These are phyloP conservation scores for Chymomyza amoena DNA, from an alignment of 2,888 invertebrate species.

Conservation along the genomic window DNA sequence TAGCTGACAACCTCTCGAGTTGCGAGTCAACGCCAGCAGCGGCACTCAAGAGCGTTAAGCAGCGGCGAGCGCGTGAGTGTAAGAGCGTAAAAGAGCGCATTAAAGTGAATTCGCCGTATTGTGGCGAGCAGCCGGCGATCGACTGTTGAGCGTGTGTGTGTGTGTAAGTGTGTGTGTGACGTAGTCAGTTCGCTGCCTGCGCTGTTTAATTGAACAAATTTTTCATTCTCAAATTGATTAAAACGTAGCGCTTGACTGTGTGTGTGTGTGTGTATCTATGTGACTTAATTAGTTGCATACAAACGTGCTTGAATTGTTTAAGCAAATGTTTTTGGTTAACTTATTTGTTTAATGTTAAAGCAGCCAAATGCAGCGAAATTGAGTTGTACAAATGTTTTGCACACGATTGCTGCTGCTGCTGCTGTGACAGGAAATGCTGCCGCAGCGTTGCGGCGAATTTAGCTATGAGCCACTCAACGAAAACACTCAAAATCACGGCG, in stretches of 20 bases:
- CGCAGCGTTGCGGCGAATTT: slow-evolving; percentile 24
- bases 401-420: not conserved
- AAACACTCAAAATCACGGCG: not conserved
- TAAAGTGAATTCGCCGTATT: not conserved
- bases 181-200: slow-evolving; percentile 12
- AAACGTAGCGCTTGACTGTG: slow-evolving; percentile 22
- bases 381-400: slow-evolving; percentile 64
- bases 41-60: not conserved
- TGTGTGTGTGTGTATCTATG: slow-evolving; percentile 32
- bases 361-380: slow-evolving; percentile 40
- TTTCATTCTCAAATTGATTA: slow-evolving; percentile 65
- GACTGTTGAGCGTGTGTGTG: not conserved
- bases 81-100: slow-evolving; percentile 6
- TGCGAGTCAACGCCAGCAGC: slow-evolving; percentile 5
- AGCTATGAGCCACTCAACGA: not conserved
- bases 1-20: slow-evolving; percentile 46
- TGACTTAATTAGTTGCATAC: slow-evolving; percentile 15
- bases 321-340: not conserved
- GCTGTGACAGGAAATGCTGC: slow-evolving; percentile 26
- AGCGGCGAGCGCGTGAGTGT: not conserved
- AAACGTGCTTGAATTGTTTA: not conserved
- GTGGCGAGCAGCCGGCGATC: not conserved
- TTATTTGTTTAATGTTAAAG: slow-evolving; percentile 4
- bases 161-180: slow-evolving; percentile 3
- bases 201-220: slow-evolving; percentile 56